Base-by-base conservation (phyloP, 1,140 invertebrate genomes). In the Drosophila arawakana region DNA sequence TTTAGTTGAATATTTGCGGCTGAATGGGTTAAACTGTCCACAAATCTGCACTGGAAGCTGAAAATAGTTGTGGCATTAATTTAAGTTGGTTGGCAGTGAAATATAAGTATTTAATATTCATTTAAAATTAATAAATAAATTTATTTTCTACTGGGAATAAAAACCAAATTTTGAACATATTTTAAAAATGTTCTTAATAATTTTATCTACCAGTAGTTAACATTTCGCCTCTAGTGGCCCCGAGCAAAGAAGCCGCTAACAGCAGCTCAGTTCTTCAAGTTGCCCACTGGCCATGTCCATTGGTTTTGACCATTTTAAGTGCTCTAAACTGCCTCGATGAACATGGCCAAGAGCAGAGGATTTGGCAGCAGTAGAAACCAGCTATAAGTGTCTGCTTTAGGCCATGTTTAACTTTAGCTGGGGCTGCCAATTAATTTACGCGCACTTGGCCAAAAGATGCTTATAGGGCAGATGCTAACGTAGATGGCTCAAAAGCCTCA, bases 391-490 rank as follows among this genome's bases (percentile, higher is more conserved):
- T 9, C 13, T 65, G 37, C 58, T 61, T 47, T 49, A 60, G 55
- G 62, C 25, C 7, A 18, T 44, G 39, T 39, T 59, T 55, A 43
- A 11, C 69, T 50, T 68, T 39, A 30, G 34, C 18, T 54, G 41
- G 54, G 54, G 47, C 11, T 72, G 66, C 76, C 83, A 82, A 79
- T 85, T 85, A 88, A 85, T 88, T 85, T 82, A 85, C 83, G 82
- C 79, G 82, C 81, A 78, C 81, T 84, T 84, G 76, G 66, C 61
- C 39, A 70, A 63, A 65, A 50, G 80, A 85, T 85, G 83, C 82
- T 80, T 85, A 88, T 85, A 82, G 54, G 49, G 55, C 65, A 30
- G 25, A 30, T 30, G 25, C 25, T 80, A 65, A 70, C 46, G 67
- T 52, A 34, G 39, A 44, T 30, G 8, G 37, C 49, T 35, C 3